These are phyloP conservation scores for Alligator sinensis DNA, from an alignment of 2,113 vertebrate species.

Conservation along the genomic window DNA sequence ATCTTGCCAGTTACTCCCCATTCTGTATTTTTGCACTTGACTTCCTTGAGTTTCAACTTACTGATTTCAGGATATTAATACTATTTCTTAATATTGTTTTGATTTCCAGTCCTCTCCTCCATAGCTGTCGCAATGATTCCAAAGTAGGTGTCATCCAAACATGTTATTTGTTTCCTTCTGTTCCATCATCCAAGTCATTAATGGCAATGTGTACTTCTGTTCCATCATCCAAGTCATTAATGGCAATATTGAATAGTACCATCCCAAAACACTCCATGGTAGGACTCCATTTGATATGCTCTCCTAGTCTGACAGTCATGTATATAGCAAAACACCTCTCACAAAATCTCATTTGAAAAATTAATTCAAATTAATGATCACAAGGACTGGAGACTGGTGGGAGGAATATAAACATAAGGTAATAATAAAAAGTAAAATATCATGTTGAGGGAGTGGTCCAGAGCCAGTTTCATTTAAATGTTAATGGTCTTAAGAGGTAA, in stretches of 20 bases:
- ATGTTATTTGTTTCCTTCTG: background rate
- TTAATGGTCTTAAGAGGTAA: constrained; percentile 7
- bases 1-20: constrained; percentile 12
- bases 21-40: background rate
- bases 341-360: constrained; percentile 38
- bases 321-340: constrained; percentile 18
- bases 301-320: background rate
- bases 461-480: background rate
- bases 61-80: constrained; percentile 20
- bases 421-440: background rate
- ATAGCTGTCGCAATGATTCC: background rate
- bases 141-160: background rate
- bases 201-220: background rate
- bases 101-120: background rate
- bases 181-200: constrained; percentile 2
- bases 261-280: background rate
- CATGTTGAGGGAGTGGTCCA: background rate
- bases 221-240: background rate
- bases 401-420: constrained; percentile 7
- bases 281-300: background rate
- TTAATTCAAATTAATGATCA: constrained; percentile 17
- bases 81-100: background rate
- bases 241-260: background rate
- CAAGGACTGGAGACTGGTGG: constrained; percentile 16
- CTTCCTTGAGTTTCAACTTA: background rate